Evolutionary conservation across 2,797 vertebrate genomes (phyloP).

Genomic region (Podarcis siculus): DNA sequence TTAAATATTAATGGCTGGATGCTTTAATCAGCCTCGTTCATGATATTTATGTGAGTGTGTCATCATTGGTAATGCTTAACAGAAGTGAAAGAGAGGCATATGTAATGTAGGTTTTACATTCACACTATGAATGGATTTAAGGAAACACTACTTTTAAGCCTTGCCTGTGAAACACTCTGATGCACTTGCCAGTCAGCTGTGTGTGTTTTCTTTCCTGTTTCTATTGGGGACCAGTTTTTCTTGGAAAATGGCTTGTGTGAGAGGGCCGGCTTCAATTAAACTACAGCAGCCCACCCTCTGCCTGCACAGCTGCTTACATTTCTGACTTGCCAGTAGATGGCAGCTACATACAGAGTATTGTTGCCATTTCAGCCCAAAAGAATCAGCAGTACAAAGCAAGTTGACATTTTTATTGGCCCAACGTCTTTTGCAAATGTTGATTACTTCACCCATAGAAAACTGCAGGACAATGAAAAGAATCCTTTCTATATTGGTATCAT

Average conservation of each 20-base stretch:
- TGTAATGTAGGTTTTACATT: not conserved
- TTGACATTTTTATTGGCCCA: not conserved
- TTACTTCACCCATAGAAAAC: not conserved
- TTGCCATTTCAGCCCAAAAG: not conserved
- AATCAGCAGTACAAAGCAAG: not conserved
- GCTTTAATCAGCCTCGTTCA: not conserved
- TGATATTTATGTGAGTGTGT: not conserved
- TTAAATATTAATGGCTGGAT: not conserved
- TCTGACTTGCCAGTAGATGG: conserved; percentile 49
- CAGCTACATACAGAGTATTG: conserved; percentile 17
- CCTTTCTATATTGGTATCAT: not conserved
- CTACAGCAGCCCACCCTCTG: not conserved
- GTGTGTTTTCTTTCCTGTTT: not conserved
- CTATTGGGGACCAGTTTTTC: not conserved
- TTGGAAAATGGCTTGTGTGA: not conserved
- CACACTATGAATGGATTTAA: not conserved
- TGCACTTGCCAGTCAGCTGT: not conserved
- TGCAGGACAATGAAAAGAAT: not conserved
- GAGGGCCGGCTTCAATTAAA: not conserved
- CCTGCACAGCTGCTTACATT: not conserved
- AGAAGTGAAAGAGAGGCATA: not conserved
- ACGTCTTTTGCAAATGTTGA: not conserved
- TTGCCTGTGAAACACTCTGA: not conserved
- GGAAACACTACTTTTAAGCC: not conserved
- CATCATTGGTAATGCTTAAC: not conserved